Percentiles rank a stretch among this genome's conserved stretches.
phyloP scores from a whole-genome alignment of 2,113 vertebrate genomes.

The Lota lota region DNA sequence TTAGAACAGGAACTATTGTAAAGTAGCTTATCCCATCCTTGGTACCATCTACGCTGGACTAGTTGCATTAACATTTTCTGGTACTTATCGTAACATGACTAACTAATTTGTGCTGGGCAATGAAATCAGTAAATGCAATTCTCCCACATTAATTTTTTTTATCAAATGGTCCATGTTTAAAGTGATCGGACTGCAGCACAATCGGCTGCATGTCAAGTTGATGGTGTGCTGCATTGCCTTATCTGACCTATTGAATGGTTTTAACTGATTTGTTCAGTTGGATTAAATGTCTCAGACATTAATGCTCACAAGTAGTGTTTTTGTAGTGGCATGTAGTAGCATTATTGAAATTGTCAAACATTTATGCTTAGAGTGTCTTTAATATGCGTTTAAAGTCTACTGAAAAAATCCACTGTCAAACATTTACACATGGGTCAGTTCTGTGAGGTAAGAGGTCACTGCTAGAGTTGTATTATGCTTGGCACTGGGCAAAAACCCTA shows the following conservation, averaged over 20 bases:
- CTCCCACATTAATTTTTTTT: not conserved
- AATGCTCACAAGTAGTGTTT: no score
- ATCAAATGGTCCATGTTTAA: slow-evolving; percentile 14
- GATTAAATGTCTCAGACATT: slow-evolving; percentile 16
- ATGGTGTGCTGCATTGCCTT: slow-evolving; percentile 50
- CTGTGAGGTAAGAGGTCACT: no score
- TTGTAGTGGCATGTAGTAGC: not conserved
- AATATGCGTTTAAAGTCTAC: slow-evolving; percentile 38
- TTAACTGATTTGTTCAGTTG: slow-evolving; percentile 17
- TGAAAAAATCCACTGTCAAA: not conserved
- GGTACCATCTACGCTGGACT: slow-evolving; percentile 2
- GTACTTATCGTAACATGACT: slow-evolving; percentile 21
- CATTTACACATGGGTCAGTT: no score
- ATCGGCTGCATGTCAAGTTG: slow-evolving; percentile 29
- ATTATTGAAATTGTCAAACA: no score
- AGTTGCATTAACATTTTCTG: no score
- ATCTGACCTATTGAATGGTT: slow-evolving; percentile 24
- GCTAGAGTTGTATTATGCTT: no score
- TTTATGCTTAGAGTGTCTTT: slow-evolving; percentile 15
- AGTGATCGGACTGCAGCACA: slow-evolving; percentile 1
- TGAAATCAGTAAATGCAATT: slow-evolving; percentile 1
- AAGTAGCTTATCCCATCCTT: not conserved
- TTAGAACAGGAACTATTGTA: not conserved
- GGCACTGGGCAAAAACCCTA: no score
- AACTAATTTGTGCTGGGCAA: not conserved